phyloP scores from a whole-genome alignment of 1,140 invertebrate species.

The Acromyrmex charruanus region DNA sequence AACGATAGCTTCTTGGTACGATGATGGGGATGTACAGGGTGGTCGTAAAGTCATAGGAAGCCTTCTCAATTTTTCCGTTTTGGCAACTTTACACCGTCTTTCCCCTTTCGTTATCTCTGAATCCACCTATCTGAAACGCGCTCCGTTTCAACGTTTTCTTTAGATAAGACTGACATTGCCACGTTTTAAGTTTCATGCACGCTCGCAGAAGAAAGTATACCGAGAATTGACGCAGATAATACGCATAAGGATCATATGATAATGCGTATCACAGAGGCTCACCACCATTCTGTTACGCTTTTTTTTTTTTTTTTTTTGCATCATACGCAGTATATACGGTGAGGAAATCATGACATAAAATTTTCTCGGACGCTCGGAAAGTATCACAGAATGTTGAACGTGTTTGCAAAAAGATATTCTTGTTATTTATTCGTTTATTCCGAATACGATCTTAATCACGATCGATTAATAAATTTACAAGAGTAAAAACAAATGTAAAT shows the following conservation, averaged over 20 bases:
- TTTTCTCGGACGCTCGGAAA: background rate
- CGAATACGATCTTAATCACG: background rate
- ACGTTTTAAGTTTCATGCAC: conserved; percentile 30
- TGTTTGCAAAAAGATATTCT: background rate
- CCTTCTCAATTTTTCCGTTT: conserved; percentile 53
- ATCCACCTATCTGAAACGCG: conserved; percentile 44
- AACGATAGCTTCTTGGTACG: conserved; percentile 44
- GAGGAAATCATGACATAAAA: background rate
- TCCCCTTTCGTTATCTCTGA: conserved; percentile 41
- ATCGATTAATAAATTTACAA: background rate
- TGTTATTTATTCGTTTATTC: background rate
- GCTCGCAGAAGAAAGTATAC: background rate
- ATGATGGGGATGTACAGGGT: background rate
- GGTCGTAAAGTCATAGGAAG: conserved; percentile 45
- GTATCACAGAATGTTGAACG: background rate
- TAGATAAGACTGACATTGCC: conserved; percentile 50
- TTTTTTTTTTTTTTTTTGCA: background rate
- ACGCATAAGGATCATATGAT: conserved; percentile 11
- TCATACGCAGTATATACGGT: background rate
- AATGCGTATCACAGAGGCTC: conserved; percentile 5
- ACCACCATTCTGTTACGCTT: background rate
- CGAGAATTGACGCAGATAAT: conserved; percentile 34
- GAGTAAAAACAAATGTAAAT: background rate
- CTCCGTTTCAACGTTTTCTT: background rate
- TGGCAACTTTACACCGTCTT: conserved; percentile 63